These are phyloP conservation scores for Romanogobio albipinnatus DNA, from an alignment of 2,113 vertebrate genomes.

Conservation along the genomic window DNA sequence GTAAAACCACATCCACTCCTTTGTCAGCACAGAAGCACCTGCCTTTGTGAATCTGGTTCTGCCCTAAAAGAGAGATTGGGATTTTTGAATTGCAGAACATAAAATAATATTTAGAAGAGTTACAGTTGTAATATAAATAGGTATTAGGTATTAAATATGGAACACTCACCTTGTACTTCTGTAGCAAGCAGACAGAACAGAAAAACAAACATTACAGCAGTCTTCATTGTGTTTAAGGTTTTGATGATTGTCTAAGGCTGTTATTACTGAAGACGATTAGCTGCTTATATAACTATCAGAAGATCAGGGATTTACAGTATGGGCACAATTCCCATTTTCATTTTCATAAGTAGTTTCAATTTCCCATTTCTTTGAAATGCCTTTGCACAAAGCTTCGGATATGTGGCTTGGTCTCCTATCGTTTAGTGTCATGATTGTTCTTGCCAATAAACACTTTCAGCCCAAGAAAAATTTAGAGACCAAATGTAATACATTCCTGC, in stretches of 20 bases:
- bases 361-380: slow-evolving; percentile 27
- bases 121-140: neutral
- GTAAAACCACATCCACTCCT: neutral
- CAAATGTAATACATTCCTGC: neutral
- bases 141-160: neutral
- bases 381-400: neutral
- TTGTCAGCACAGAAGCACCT: slow-evolving; percentile 7
- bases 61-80: neutral
- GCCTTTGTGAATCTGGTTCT: neutral
- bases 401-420: neutral
- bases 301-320: neutral
- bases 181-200: neutral
- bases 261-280: neutral
- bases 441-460: neutral
- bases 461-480: neutral
- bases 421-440: neutral
- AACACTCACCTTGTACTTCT: neutral
- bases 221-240: neutral
- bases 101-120: neutral
- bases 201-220: neutral
- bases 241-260: neutral
- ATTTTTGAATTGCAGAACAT: neutral
- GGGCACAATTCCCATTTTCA: neutral
- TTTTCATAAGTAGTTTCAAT: slow-evolving; percentile 2
- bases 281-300: neutral